Evolutionary conservation across 2,888 invertebrate species (phyloP).

Genomic region (Agonopterix arenella): DNA sequence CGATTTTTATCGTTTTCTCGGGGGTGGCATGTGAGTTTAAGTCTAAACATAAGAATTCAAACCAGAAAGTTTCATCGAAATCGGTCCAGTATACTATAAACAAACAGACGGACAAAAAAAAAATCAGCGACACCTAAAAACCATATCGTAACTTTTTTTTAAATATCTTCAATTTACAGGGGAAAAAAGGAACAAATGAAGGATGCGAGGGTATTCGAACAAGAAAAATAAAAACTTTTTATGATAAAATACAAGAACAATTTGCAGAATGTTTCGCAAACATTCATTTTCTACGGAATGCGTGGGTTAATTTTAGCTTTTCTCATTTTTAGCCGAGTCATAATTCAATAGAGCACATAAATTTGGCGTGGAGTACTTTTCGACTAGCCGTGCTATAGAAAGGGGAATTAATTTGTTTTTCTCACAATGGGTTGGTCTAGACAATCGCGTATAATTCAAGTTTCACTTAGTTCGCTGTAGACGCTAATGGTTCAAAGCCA

Average conservation of each 20-base stretch:
- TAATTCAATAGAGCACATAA: slow-evolving; percentile 67
- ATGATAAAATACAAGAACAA: slow-evolving; percentile 12
- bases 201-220: no score
- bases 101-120: no score
- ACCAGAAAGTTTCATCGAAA: no score
- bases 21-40: no score
- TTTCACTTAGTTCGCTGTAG: slow-evolving; percentile 63
- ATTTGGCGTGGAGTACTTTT: slow-evolving; percentile 59
- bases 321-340: slow-evolving; percentile 41
- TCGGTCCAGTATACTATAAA: no score
- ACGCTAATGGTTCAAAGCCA: slow-evolving; percentile 57
- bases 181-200: no score
- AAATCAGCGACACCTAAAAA: no score
- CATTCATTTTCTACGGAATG: slow-evolving; percentile 21
- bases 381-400: slow-evolving; percentile 54
- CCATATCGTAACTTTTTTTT: no score
- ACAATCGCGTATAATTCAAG: slow-evolving; percentile 71
- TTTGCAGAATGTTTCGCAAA: slow-evolving; percentile 18
- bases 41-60: no score
- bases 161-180: no score
- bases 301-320: slow-evolving; percentile 50
- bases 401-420: slow-evolving; percentile 73
- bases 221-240: no score
- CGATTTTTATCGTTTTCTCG: no score
- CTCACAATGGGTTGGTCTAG: slow-evolving; percentile 71